Conservation (phyloP, 2,888 invertebrate species). For the Timema cristinae region DNA sequence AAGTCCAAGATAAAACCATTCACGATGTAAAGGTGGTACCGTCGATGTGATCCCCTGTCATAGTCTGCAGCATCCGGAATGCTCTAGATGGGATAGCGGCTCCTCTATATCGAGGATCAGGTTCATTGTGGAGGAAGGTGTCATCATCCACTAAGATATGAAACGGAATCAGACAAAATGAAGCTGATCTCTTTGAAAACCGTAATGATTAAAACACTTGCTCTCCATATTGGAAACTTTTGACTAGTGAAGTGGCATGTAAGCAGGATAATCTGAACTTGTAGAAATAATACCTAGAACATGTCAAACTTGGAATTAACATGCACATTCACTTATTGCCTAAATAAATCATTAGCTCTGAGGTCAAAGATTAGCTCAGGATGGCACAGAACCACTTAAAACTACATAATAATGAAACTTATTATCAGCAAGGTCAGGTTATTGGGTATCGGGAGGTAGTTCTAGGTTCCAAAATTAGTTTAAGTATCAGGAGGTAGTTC, state of each 20-base stretch:
- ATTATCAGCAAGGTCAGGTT: too few relatives aligned
- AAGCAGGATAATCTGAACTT: too few relatives aligned
- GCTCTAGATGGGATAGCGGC: conserved; percentile 64
- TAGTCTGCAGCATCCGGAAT: conserved; percentile 62
- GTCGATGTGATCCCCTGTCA: conserved; percentile 48
- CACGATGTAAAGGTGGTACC: too few relatives aligned
- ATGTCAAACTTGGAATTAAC: conserved; percentile 1
- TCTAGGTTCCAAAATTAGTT: too few relatives aligned
- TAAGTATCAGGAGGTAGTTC: too few relatives aligned
- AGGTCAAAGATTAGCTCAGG: too few relatives aligned
- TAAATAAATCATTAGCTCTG: neutral
- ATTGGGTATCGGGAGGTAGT: too few relatives aligned
- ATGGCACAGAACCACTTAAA: too few relatives aligned
- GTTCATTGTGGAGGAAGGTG: conserved; percentile 52
- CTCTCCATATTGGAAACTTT: neutral
- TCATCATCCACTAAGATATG: conserved; percentile 50
- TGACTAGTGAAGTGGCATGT: too few relatives aligned
- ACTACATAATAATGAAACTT: too few relatives aligned
- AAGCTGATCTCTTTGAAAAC: neutral
- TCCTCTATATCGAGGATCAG: conserved; percentile 59
- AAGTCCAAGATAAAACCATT: too few relatives aligned
- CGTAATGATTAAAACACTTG: neutral
- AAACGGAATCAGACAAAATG: neutral
- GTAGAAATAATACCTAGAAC: too few relatives aligned
- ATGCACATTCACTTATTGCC: neutral